Percentiles rank a stretch among this genome's conserved stretches.
Conservation (phyloP, 2,113 vertebrate species). For the Hippocampus guttulatus region DNA sequence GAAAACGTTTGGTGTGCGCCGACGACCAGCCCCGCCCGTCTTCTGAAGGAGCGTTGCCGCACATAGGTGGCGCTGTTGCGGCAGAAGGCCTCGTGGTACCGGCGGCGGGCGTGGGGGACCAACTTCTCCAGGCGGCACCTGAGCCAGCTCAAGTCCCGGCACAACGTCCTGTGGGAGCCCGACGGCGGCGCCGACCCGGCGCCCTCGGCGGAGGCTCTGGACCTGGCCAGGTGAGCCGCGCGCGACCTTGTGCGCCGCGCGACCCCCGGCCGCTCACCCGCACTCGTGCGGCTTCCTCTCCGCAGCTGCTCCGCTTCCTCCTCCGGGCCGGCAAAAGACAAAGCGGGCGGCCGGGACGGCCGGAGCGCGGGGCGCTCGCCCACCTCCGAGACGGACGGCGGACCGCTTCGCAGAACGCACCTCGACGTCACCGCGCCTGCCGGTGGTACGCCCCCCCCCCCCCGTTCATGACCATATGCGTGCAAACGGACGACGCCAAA, state of each 20-base stretch:
- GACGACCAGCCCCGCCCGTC: background rate
- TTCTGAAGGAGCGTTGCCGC: background rate
- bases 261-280: background rate
- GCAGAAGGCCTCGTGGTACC: slow-evolving; percentile 40
- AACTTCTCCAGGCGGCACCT: slow-evolving; percentile 60
- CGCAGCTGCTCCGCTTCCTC: slow-evolving; percentile 14
- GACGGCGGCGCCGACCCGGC: background rate
- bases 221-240: slow-evolving; percentile 48
- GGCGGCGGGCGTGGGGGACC: slow-evolving; percentile 51
- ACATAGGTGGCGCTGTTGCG: slow-evolving; percentile 44
- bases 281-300: background rate
- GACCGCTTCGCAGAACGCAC: slow-evolving; percentile 56
- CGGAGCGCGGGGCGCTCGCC: slow-evolving; percentile 41
- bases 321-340: slow-evolving; percentile 11
- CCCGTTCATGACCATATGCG: too few relatives aligned
- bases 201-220: slow-evolving; percentile 41
- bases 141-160: slow-evolving; percentile 54
- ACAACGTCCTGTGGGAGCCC: slow-evolving; percentile 58
- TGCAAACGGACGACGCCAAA: too few relatives aligned
- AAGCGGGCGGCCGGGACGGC: slow-evolving; percentile 19
- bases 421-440: slow-evolving; percentile 58
- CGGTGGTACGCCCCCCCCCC: slow-evolving; percentile 28
- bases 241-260: background rate
- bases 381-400: slow-evolving; percentile 39
- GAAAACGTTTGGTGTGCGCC: too few relatives aligned